phyloP scores from a whole-genome alignment of 2,888 invertebrate species.

The Chaetogeoica ovagalla region DNA sequence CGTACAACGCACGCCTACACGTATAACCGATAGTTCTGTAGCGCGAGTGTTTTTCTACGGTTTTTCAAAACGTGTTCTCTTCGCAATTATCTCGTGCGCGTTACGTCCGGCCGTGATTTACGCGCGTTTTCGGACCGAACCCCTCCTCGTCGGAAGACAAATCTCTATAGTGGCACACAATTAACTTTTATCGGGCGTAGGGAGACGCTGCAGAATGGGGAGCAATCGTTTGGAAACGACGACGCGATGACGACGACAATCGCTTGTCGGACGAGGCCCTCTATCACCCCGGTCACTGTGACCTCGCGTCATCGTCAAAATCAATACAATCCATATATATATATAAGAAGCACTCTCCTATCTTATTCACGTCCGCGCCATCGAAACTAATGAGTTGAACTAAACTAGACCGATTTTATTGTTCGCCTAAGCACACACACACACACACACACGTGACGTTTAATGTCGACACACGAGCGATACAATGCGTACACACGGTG shows the following conservation, averaged over 20 bases:
- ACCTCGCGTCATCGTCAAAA: conserved; percentile 13
- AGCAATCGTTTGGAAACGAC: background rate
- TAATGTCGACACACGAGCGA: background rate
- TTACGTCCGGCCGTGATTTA: conserved; percentile 7
- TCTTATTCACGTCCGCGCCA: background rate
- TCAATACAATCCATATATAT: conserved; percentile 1
- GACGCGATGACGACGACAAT: background rate
- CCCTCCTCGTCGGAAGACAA: background rate
- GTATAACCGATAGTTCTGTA: too few species aligned
- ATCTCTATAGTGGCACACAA: conserved; percentile 10
- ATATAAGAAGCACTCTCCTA: background rate
- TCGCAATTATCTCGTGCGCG: too few species aligned
- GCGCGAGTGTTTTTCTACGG: too few species aligned
- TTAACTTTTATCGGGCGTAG: conserved; percentile 28
- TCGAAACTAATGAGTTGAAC: conserved; percentile 38
- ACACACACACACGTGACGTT: background rate
- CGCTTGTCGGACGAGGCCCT: conserved; percentile 5
- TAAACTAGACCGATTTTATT: conserved; percentile 14
- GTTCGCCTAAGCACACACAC: background rate
- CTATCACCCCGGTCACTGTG: background rate
- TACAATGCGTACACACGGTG: too few species aligned
- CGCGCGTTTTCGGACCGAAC: background rate
- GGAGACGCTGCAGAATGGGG: background rate
- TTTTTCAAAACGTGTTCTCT: background rate
- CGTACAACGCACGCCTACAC: too few species aligned